Evolutionary conservation across 2,797 vertebrate genomes (phyloP).

Genomic region (Semaprochilodus insignis): DNA sequence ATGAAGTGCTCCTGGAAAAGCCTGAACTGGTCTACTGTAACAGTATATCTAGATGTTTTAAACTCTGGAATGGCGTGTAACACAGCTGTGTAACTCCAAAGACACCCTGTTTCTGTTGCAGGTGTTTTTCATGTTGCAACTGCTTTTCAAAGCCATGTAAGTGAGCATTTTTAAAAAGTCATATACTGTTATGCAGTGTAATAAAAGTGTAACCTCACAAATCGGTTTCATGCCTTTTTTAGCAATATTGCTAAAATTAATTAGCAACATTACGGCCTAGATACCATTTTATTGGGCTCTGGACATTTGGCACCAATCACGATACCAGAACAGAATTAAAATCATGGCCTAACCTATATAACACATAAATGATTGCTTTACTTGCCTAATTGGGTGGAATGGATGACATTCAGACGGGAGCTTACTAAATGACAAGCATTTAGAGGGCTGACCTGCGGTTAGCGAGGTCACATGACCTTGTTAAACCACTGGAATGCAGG

Average conservation of each 20-base stretch:
- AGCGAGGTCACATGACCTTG: too few relatives aligned
- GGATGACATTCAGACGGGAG: too few relatives aligned
- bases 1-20: not conserved
- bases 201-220: conserved; percentile 8
- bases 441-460: too few relatives aligned
- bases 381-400: too few relatives aligned
- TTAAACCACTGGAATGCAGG: too few relatives aligned
- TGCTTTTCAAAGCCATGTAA: conserved; percentile 21
- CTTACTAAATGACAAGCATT: too few relatives aligned
- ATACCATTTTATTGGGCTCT: too few relatives aligned
- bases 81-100: conserved; percentile 11
- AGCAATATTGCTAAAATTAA: not conserved
- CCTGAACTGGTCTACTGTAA: not conserved
- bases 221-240: not conserved
- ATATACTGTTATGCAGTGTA: conserved; percentile 15
- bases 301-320: too few relatives aligned
- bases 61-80: not conserved
- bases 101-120: not conserved
- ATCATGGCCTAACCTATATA: too few relatives aligned
- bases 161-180: conserved; percentile 10
- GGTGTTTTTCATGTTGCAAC: not conserved
- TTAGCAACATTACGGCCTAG: too few relatives aligned
- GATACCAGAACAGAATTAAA: too few relatives aligned
- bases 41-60: not conserved
- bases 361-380: too few relatives aligned